Evolutionary conservation across 2,113 vertebrate species (phyloP).

Genomic region (Bagarius yarrelli): DNA sequence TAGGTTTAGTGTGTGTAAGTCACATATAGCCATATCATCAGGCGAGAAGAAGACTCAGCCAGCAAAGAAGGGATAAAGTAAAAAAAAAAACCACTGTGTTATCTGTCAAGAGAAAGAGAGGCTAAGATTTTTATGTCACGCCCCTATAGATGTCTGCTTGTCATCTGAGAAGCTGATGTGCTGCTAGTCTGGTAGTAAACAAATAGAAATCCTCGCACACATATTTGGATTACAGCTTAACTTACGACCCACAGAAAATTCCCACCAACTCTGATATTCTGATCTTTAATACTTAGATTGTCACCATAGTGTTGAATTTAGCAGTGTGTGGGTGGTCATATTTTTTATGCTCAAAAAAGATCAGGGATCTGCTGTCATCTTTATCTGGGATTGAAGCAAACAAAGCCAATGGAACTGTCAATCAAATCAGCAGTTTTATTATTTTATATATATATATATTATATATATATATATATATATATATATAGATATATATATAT

Average conservation of each 20-base stretch:
- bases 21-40: slow-evolving; percentile 23
- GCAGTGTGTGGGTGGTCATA: slow-evolving; percentile 14
- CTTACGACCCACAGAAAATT: slow-evolving; percentile 29
- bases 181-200: slow-evolving; percentile 38
- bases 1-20: slow-evolving; percentile 12
- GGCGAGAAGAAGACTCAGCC: not conserved
- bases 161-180: slow-evolving; percentile 33
- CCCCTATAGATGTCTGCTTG: slow-evolving; percentile 37
- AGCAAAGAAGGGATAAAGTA: too few relatives aligned
- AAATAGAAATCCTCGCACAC: slow-evolving; percentile 24
- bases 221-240: slow-evolving; percentile 22
- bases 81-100: too few relatives aligned
- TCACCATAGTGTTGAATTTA: slow-evolving; percentile 26
- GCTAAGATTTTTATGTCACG: slow-evolving; percentile 26
- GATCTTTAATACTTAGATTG: slow-evolving; percentile 25
- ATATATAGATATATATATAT: too few relatives aligned
- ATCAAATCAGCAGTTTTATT: slow-evolving; percentile 33
- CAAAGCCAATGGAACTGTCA: slow-evolving; percentile 45
- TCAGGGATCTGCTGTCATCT: slow-evolving; percentile 36
- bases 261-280: not conserved
- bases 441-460: too few relatives aligned
- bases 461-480: too few relatives aligned
- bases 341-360: slow-evolving; percentile 28
- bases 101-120: too few relatives aligned
- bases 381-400: slow-evolving; percentile 42